Percentiles rank a stretch among this genome's conserved stretches.
phyloP scores from a whole-genome alignment of 2,888 invertebrate species.

The Rhamnusium bicolor region DNA sequence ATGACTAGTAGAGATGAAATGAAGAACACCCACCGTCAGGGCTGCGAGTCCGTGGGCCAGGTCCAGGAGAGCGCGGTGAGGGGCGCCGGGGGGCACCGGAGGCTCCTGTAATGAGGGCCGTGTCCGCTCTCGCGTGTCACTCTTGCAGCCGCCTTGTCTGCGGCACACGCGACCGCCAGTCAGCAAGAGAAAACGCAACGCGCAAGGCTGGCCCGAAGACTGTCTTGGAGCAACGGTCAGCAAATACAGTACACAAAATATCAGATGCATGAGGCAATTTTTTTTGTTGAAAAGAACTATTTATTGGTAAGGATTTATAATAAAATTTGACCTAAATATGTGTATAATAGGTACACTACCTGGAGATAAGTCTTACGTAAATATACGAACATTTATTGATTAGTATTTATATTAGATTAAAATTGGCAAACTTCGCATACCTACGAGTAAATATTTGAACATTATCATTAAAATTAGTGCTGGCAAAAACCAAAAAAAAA shows the following conservation, averaged over 20 bases:
- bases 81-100: constrained; percentile 62
- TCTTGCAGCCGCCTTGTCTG: constrained; percentile 63
- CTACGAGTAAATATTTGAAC: too few relatives aligned
- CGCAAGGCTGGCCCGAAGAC: constrained; percentile 72
- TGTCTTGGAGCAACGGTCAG: constrained; percentile 72
- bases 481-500: too few relatives aligned
- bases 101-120: constrained; percentile 62
- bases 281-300: not conserved
- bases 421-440: too few relatives aligned
- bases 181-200: constrained; percentile 56
- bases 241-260: constrained; percentile 52
- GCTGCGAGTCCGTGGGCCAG: constrained; percentile 68
- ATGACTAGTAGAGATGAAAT: constrained; percentile 27
- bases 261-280: constrained; percentile 44
- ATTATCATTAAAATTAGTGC: too few relatives aligned
- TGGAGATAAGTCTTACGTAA: too few relatives aligned
- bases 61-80: constrained; percentile 68
- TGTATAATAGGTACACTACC: too few relatives aligned
- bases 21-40: constrained; percentile 65
- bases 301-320: not conserved
- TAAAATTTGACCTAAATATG: too few relatives aligned
- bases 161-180: constrained; percentile 63
- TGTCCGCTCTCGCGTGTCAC: constrained; percentile 55
- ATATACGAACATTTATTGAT: too few relatives aligned
- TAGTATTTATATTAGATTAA: too few relatives aligned